Evolutionary conservation across 92 coral and sea anemone genomes (phyloP), one percentile per base, ranked within the genome.

Genomic region (Umimayanthus chanpuru): DNA sequence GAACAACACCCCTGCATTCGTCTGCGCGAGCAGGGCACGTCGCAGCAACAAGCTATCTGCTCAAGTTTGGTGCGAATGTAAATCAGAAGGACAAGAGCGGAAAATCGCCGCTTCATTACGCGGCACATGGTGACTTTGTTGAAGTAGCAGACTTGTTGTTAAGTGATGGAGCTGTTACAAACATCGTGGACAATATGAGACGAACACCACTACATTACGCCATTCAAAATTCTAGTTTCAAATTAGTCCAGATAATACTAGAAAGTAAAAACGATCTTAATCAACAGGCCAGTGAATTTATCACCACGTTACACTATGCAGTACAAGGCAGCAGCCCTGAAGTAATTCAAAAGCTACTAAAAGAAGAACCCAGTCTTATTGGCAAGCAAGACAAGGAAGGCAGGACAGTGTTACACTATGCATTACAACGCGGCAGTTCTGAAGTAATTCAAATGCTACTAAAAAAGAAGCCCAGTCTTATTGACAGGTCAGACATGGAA

Each of bases 41-140:
- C 29, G 85, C 65, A 64, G 39, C 15, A 39, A 64, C 73, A 23
- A 64, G 1, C 12, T 36, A 14, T 9, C 26, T 81, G 55, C 74
- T 81, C 32, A 16, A 64, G 1, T 18, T 6, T 3, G 85, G 85
- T 20, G 85, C 53, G 18, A n/a, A 61, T 81, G 11, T 23, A 40
- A 38, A 64, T 21, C 26, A 58, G 30, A 61, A 81, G 40, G 85
- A 81, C 20, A 81, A 81, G 49, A 44, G 21, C 11, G 74, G 85
- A 81, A 64, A 81, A 65, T 64, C 85, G 9, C 53, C 85, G 18
- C 73, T 81, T 61, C 74, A 61, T 66, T 81, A 66, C 74, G 85
- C 85, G 21, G 32, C 32, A 32, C 26, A 81, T 38, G 74, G 36
- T 25, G 8, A 43, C 8, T 61, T 81, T 32, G 21, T 64, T 10